Percentiles rank a stretch among this genome's conserved stretches.
phyloP scores from a whole-genome alignment of 2,797 vertebrate genomes.

The Gallinago nigripennis region DNA sequence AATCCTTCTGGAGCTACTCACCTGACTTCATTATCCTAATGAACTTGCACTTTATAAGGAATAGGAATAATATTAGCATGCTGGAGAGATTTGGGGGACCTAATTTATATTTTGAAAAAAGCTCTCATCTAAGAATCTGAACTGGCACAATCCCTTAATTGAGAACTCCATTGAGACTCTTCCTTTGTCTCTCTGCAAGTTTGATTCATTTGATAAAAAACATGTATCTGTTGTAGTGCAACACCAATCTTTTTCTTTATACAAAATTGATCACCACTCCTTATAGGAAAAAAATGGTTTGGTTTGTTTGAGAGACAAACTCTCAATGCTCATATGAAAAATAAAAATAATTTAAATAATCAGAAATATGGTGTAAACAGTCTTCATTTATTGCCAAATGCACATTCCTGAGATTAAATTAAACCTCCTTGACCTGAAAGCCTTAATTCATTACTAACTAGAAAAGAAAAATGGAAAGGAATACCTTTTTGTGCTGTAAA shows the following conservation, averaged over 20 bases:
- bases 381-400: constrained; percentile 9
- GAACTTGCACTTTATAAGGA: not conserved
- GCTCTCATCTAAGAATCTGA: not conserved
- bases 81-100: not conserved
- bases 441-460: not conserved
- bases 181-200: not conserved
- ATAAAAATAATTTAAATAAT: constrained; percentile 12
- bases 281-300: not conserved
- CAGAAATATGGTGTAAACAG: not conserved
- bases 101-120: not conserved
- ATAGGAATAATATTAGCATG: not conserved
- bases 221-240: not conserved
- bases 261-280: not conserved
- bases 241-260: not conserved
- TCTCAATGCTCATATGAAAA: not conserved
- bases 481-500: not conserved
- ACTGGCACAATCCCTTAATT: not conserved
- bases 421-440: not conserved
- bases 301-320: not conserved
- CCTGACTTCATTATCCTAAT: not conserved
- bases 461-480: not conserved
- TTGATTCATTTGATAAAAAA: not conserved
- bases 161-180: not conserved
- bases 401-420: not conserved
- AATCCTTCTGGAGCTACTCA: not conserved